phyloP scores from a whole-genome alignment of 2,888 invertebrate genomes.

The Priocnemis perturbator region DNA sequence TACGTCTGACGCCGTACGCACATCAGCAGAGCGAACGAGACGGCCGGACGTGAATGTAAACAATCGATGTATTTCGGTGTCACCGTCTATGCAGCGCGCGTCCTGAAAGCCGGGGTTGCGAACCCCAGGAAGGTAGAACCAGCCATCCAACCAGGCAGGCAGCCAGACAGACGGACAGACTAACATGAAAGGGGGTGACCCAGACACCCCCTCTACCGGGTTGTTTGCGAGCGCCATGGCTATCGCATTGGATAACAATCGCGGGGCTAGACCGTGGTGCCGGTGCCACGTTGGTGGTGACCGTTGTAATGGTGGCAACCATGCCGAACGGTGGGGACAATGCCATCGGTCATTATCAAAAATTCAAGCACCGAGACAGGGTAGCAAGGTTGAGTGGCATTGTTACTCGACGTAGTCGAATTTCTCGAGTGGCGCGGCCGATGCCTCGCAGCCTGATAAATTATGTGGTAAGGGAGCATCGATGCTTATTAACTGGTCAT shows the following conservation, averaged over 20 bases:
- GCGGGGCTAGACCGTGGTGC: constrained; percentile 35
- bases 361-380: constrained; percentile 20
- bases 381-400: background rate
- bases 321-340: background rate
- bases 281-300: constrained; percentile 20
- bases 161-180: constrained; percentile 65
- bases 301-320: background rate
- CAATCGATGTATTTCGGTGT: constrained; percentile 51
- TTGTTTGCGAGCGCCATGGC: constrained; percentile 56
- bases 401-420: background rate
- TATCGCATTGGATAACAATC: constrained; percentile 61
- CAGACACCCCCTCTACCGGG: constrained; percentile 69
- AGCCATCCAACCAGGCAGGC: constrained; percentile 47
- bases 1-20: too few relatives aligned
- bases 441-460: background rate
- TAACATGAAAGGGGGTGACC: constrained; percentile 71
- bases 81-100: constrained; percentile 4
- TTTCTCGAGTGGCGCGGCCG: background rate
- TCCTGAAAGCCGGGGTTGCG: constrained; percentile 60
- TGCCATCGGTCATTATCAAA: constrained; percentile 6
- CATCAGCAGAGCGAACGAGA: background rate
- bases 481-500: too few relatives aligned
- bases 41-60: constrained; percentile 42
- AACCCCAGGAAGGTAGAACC: constrained; percentile 59
- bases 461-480: too few relatives aligned